Evolutionary conservation across 92 coral and sea anemone genomes (phyloP).

Genomic region (Palythoa caribaeorum): DNA sequence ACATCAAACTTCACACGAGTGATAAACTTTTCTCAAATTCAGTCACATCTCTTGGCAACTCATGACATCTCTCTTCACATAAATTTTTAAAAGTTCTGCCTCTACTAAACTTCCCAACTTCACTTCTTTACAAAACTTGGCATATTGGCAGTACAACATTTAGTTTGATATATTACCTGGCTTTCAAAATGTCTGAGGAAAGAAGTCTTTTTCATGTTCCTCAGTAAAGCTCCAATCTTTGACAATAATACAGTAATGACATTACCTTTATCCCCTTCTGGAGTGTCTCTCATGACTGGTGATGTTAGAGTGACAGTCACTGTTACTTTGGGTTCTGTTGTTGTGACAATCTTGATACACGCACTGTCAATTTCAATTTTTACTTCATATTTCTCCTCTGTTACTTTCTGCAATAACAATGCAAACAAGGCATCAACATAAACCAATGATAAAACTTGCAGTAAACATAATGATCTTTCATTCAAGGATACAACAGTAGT

Average conservation of each 20-base stretch:
- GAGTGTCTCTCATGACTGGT: constrained; percentile 93
- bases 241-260: not conserved
- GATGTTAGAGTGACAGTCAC: constrained; percentile 94
- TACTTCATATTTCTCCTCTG: constrained; percentile 95
- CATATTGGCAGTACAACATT: not conserved
- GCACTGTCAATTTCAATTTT: constrained; percentile 66
- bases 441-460: not conserved
- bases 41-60: not conserved
- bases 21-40: not conserved
- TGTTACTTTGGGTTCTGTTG: constrained; percentile 83
- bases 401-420: constrained; percentile 78
- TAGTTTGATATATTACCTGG: not conserved
- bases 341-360: constrained; percentile 72
- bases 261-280: constrained; percentile 81
- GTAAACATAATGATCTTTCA: not conserved
- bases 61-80: not conserved
- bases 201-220: constrained; percentile 39
- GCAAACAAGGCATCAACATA: not conserved
- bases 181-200: not conserved
- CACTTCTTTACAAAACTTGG: not conserved
- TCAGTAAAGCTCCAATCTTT: constrained; percentile 32
- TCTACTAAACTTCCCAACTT: not conserved
- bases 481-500: not conserved
- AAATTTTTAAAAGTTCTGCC: not conserved
- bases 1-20: constrained; percentile 25